Evolutionary conservation across 2,888 invertebrate species (phyloP).

Genomic region (Pherbina coryleti): DNA sequence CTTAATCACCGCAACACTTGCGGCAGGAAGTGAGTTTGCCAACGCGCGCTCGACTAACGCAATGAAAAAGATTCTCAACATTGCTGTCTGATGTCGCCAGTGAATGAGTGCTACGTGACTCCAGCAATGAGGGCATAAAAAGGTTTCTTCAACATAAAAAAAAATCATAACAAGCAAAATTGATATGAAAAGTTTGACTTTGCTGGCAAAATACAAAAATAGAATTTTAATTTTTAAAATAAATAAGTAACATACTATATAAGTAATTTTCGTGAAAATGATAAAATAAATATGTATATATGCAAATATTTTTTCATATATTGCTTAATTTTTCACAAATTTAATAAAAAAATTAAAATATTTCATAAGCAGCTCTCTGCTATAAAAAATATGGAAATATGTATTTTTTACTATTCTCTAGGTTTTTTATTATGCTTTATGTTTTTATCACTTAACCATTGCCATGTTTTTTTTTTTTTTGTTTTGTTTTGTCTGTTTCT

Average conservation of each 20-base stretch:
- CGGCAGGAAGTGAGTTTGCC: constrained; percentile 12
- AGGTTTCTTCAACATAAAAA: neutral
- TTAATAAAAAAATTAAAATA: neutral
- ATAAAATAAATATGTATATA: no score
- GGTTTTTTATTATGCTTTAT: neutral
- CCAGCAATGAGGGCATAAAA: neutral
- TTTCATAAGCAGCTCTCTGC: neutral
- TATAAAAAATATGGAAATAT: neutral
- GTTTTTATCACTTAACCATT: neutral
- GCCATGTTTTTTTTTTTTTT: neutral
- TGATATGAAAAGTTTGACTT: neutral
- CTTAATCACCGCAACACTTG: neutral
- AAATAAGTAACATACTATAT: neutral
- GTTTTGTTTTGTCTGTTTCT: neutral
- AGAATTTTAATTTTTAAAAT: neutral
- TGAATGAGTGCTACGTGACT: constrained; percentile 18
- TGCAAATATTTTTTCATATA: no score
- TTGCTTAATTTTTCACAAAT: no score
- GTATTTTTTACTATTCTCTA: neutral
- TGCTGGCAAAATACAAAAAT: neutral
- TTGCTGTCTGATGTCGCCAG: constrained; percentile 10
- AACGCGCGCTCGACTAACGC: neutral
- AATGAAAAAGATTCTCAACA: neutral
- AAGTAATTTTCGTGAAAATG: neutral
- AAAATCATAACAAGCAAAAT: neutral